Evolutionary conservation across 2,113 vertebrate genomes (phyloP), one percentile per base, ranked within the genome.

Genomic region (Murina feae): DNA sequence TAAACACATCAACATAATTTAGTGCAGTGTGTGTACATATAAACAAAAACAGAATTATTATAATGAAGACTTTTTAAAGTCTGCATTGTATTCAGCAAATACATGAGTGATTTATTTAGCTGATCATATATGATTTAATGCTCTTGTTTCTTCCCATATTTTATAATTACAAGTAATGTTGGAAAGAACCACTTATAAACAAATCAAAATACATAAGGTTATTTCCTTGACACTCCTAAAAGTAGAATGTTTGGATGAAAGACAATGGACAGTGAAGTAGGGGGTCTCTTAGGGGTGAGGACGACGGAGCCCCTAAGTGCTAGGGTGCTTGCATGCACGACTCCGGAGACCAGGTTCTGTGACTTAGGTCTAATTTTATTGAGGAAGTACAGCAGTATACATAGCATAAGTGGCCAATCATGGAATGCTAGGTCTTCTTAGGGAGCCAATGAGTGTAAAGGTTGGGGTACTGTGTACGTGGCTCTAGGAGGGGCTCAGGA

Each of bases 101-200:
- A 81, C 84, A 84, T 37, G 17, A 47, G 49, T 78, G 74, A 74
- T 65, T 86, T 88, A 80, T 74, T 55, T 76, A 80, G 49, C 6
- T 47, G 53, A 63, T 44, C 23, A 37, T 53, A 47, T 63, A 51
- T 81, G 7, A 1, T 65, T 65, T 17, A 63, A 55, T 78, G 37
- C 69, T 78, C 32, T 69, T 32, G 23, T 66, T 13, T 0, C 58
- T 85, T 90, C 28, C 23, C 79, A 4, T 44, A 78, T 78, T 92
- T 95, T 12, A 72, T 58, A 89, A 82, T 82, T 86, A 16, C 9
- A 94, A 79, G 12, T 86, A 68, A 18, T 83, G 21, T 92, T 86
- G 11, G 23, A 28, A 76, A 89, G 32, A 60, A 51, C 9, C 78
- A 47, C 72, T 84, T 87, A 5, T 55, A 82, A 95, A 23, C 23